Evolutionary conservation across 2,888 invertebrate genomes (phyloP).

Genomic region (Aelia acuminata): DNA sequence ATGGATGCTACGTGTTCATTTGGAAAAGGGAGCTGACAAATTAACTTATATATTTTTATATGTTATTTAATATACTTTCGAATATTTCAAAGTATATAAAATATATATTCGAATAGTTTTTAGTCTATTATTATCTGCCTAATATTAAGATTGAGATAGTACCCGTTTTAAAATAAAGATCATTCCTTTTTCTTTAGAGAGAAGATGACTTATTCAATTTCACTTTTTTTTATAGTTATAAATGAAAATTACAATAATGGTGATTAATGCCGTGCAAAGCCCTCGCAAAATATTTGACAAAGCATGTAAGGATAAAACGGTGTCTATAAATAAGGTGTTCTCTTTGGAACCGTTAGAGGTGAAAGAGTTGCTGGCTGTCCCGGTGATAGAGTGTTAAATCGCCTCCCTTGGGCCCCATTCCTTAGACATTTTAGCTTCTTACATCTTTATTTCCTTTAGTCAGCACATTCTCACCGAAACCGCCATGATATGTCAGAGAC

Average conservation of each 20-base stretch:
- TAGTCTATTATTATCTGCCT: no score
- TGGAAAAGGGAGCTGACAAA: no score
- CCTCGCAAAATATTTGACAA: background rate
- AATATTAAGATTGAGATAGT: no score
- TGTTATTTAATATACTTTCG: no score
- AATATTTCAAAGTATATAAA: no score
- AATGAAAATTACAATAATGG: background rate
- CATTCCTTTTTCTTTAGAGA: no score
- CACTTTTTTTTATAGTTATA: background rate
- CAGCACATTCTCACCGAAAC: background rate
- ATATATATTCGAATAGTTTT: no score
- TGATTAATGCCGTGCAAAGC: background rate
- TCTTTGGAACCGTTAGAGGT: background rate
- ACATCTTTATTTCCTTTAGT: conserved; percentile 17
- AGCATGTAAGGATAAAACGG: background rate
- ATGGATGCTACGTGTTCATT: no score
- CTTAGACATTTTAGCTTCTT: conserved; percentile 6
- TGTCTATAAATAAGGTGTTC: conserved; percentile 23
- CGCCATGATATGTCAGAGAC: background rate
- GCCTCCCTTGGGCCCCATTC: conserved; percentile 11
- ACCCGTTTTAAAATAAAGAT: no score
- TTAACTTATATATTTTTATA: no score
- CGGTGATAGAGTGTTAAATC: conserved; percentile 23
- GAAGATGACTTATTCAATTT: no score
- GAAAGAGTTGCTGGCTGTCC: background rate